phyloP scores from a whole-genome alignment of 2,888 invertebrate species.

The Antheraea yamamai region DNA sequence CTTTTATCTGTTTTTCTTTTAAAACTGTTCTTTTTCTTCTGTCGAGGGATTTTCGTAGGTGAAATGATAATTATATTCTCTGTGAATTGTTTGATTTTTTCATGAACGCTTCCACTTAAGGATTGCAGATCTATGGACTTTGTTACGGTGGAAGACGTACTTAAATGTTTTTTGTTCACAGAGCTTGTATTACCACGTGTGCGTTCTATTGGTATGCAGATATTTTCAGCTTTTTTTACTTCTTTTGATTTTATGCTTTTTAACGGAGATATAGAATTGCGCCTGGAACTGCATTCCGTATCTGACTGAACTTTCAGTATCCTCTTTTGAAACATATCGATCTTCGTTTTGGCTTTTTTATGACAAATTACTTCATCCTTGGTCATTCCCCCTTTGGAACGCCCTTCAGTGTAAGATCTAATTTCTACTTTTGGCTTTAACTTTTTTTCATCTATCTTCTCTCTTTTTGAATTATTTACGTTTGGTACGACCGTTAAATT shows the following conservation, averaged over 20 bases:
- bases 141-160: conserved; percentile 40
- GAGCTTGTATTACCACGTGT: conserved; percentile 50
- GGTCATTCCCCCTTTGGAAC: conserved; percentile 55
- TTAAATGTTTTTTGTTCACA: conserved; percentile 51
- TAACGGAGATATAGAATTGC: conserved; percentile 64
- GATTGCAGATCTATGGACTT: conserved; percentile 53
- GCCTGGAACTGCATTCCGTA: conserved; percentile 63
- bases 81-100: conserved; percentile 74
- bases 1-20: conserved; percentile 62
- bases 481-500: conserved; percentile 68
- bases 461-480: conserved; percentile 65
- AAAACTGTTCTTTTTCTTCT: conserved; percentile 61
- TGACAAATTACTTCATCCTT: conserved; percentile 71
- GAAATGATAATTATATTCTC: conserved; percentile 41
- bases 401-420: conserved; percentile 68
- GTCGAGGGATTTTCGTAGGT: conserved; percentile 57
- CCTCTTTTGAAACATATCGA: conserved; percentile 77
- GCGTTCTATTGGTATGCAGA: conserved; percentile 60
- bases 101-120: conserved; percentile 67
- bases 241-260: conserved; percentile 50
- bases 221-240: conserved; percentile 59
- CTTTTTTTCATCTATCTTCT: conserved; percentile 55
- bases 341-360: conserved; percentile 72
- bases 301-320: conserved; percentile 68
- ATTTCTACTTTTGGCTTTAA: conserved; percentile 69